Percentiles rank a stretch among this genome's conserved stretches.
Evolutionary conservation across 2,888 invertebrate genomes (phyloP).

Genomic region (Eupithecia insigniata): DNA sequence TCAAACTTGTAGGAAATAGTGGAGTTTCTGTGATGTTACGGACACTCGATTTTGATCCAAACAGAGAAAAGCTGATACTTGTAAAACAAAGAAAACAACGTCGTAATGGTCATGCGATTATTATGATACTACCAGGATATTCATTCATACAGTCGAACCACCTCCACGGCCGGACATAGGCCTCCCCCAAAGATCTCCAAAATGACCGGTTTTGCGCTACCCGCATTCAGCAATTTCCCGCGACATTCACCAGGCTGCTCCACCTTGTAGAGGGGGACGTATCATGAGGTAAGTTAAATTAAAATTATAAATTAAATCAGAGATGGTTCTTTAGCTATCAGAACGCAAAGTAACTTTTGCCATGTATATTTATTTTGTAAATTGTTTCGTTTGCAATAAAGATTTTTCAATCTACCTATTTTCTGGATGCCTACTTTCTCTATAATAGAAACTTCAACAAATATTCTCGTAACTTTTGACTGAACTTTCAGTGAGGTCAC

Average conservation of each 20-base stretch:
- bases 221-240: too few species aligned
- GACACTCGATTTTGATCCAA: background rate
- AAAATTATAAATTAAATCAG: background rate
- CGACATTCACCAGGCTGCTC: too few species aligned
- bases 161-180: background rate
- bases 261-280: too few species aligned
- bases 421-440: background rate
- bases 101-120: background rate
- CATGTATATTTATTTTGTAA: background rate
- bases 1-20: background rate
- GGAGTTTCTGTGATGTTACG: background rate
- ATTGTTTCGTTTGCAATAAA: background rate
- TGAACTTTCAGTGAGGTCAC: conserved; percentile 30
- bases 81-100: background rate
- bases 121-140: background rate
- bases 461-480: background rate
- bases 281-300: background rate
- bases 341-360: background rate
- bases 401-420: background rate
- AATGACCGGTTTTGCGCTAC: too few species aligned
- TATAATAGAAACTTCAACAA: background rate
- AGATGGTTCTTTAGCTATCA: background rate
- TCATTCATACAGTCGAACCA: background rate
- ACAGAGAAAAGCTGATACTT: background rate
- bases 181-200: background rate